Percentiles rank a stretch among this genome's conserved stretches.
These are phyloP conservation scores for Cossypha heuglini DNA, from an alignment of 2,797 vertebrate species.

Conservation along the genomic window DNA sequence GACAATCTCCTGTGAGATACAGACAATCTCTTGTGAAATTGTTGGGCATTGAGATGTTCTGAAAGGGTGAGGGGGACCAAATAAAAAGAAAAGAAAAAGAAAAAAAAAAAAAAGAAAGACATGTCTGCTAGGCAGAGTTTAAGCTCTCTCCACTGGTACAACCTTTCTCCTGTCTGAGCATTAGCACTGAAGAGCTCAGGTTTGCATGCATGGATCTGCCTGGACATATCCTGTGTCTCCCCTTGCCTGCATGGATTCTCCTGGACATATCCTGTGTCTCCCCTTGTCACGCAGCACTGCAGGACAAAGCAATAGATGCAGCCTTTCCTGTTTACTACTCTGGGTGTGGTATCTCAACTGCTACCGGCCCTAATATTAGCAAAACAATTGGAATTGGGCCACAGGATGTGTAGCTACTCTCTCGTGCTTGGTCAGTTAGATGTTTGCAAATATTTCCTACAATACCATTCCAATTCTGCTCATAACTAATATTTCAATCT, in stretches of 20 bases:
- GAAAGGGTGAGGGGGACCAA: background rate
- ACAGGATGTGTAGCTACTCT: background rate
- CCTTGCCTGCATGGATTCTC: background rate
- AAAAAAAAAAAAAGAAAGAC: background rate
- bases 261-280: background rate
- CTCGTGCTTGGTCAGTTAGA: background rate
- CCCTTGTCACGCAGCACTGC: fast-evolving
- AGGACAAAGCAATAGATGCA: background rate
- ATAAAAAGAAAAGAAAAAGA: background rate
- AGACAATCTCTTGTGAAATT: background rate
- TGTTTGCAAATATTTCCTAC: background rate
- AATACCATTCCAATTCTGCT: background rate
- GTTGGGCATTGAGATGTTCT: background rate
- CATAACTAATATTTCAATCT: background rate
- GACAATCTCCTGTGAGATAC: background rate
- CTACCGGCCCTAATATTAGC: background rate
- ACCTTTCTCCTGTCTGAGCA: background rate
- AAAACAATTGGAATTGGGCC: background rate
- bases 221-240: background rate
- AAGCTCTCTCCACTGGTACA: background rate
- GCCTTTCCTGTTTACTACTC: constrained; percentile 41
- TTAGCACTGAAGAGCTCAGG: fast-evolving
- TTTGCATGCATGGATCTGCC: background rate
- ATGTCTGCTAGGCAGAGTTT: background rate
- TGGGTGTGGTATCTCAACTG: background rate